These are phyloP conservation scores for Syngnathus scovelli DNA, from an alignment of 2,113 vertebrate species.

Conservation along the genomic window DNA sequence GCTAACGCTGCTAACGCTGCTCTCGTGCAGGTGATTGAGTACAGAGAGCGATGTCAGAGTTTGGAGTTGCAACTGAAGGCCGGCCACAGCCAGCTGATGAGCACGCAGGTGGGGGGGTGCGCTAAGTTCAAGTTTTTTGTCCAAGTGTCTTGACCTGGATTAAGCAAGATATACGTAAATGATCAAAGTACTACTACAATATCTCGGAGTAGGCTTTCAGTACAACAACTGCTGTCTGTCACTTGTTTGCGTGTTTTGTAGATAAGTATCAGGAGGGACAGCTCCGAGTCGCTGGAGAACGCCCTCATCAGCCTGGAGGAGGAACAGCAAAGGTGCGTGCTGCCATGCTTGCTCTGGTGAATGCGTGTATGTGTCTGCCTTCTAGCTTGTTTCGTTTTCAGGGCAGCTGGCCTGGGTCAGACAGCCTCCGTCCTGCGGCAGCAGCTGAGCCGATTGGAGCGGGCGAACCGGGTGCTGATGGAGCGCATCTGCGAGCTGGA, in stretches of 20 bases:
- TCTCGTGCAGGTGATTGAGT: neutral
- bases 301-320: slow-evolving; percentile 5
- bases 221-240: no score
- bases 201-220: no score
- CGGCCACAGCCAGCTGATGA: neutral
- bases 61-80: neutral
- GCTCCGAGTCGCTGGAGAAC: neutral
- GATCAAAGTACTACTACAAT: no score
- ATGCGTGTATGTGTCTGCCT: no score
- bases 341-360: no score
- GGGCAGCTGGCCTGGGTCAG: neutral
- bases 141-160: no score
- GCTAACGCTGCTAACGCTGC: neutral
- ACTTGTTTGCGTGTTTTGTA: neutral
- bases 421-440: neutral
- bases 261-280: neutral
- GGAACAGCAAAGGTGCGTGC: slow-evolving; percentile 8
- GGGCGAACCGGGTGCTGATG: neutral
- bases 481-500: neutral
- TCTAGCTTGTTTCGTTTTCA: neutral
- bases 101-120: neutral
- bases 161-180: no score
- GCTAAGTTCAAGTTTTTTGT: no score
- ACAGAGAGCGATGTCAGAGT: neutral
- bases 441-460: neutral